A percentile compares a stretch with the other conserved stretches of the same genome.
These are phyloP conservation scores for Danio choprae DNA, from an alignment of 2,797 vertebrate genomes.

Conservation along the genomic window DNA sequence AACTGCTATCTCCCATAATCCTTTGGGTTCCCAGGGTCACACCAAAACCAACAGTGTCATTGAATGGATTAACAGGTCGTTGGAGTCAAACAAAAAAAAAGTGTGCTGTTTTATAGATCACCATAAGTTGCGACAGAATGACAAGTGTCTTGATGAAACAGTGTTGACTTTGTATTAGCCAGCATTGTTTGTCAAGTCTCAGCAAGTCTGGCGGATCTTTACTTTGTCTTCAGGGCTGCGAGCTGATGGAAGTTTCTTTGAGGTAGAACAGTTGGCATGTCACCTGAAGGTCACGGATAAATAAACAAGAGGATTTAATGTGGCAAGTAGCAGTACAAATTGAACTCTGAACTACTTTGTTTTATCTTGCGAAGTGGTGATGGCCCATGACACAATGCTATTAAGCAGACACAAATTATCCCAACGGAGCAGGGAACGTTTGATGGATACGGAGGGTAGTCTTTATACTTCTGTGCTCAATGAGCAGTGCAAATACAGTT, in stretches of 20 bases:
- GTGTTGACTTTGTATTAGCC: slow-evolving; percentile 3
- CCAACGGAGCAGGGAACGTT: slow-evolving; percentile 5
- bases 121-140: background rate
- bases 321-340: slow-evolving; percentile 4
- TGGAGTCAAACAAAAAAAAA: slow-evolving; percentile 21
- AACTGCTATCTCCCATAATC: slow-evolving; percentile 41
- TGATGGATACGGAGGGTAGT: slow-evolving; percentile 29
- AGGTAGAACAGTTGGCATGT: slow-evolving; percentile 16
- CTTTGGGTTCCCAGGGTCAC: slow-evolving; percentile 36
- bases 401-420: slow-evolving; percentile 37
- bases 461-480: slow-evolving; percentile 34
- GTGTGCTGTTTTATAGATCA: background rate
- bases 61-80: slow-evolving; percentile 40
- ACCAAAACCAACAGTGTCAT: slow-evolving; percentile 36
- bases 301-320: slow-evolving; percentile 39
- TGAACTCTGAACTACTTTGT: slow-evolving; percentile 33
- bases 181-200: slow-evolving; percentile 1
- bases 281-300: slow-evolving; percentile 30
- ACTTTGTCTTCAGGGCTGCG: background rate
- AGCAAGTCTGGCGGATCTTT: background rate
- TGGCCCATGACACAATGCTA: slow-evolving; percentile 17
- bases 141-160: background rate
- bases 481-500: slow-evolving; percentile 30
- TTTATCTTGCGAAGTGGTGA: slow-evolving; percentile 20
- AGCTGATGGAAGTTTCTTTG: slow-evolving; percentile 5